Evolutionary conservation across 1,140 invertebrate species (phyloP).

Genomic region (Megalopta genalis): DNA sequence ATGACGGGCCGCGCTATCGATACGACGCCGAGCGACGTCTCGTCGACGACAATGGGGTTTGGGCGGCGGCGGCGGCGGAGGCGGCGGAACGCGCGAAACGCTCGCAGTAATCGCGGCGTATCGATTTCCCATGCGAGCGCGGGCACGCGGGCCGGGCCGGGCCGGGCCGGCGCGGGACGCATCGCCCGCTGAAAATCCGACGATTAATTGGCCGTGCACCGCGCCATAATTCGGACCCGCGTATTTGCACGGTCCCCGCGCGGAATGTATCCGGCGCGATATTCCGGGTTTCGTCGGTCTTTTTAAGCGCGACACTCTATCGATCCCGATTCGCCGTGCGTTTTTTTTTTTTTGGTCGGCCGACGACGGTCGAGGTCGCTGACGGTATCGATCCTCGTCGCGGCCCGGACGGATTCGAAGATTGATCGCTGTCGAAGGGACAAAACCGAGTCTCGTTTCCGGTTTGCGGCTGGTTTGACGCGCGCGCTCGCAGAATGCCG

Average conservation of each 20-base stretch:
- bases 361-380: too few relatives aligned
- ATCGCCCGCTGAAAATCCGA: slow-evolving; percentile 35
- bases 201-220: slow-evolving; percentile 43
- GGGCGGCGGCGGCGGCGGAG: background rate
- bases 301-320: too few relatives aligned
- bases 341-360: too few relatives aligned
- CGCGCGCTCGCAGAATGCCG: too few relatives aligned
- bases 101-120: slow-evolving; percentile 18
- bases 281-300: too few relatives aligned
- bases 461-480: too few relatives aligned
- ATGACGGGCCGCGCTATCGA: slow-evolving; percentile 18
- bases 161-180: background rate
- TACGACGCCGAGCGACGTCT: slow-evolving; percentile 5
- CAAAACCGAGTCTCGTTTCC: too few relatives aligned
- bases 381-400: too few relatives aligned
- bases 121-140: slow-evolving; percentile 39
- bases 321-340: too few relatives aligned
- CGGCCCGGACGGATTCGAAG: too few relatives aligned
- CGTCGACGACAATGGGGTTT: slow-evolving; percentile 12
- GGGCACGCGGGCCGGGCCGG: background rate
- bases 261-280: background rate
- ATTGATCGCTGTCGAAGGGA: too few relatives aligned
- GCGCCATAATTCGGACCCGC: slow-evolving; percentile 22
- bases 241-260: background rate
- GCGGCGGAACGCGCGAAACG: background rate